A percentile compares a stretch with the other conserved stretches of the same genome.
phyloP scores from a whole-genome alignment of 2,113 vertebrate species.

The Barbus barbus region DNA sequence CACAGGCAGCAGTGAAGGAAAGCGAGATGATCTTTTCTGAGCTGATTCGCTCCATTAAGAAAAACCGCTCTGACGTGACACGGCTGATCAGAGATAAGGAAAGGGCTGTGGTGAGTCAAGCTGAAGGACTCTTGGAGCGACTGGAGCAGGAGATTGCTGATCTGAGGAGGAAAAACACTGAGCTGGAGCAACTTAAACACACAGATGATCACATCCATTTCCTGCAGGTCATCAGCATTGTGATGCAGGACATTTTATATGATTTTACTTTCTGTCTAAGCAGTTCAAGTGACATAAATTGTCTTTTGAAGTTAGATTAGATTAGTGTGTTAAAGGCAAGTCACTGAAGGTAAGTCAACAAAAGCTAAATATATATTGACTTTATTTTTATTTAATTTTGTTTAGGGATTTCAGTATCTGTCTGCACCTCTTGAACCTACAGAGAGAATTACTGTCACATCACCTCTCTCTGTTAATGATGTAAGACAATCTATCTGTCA shows the following conservation, averaged over 20 bases:
- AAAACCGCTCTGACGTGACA: background rate
- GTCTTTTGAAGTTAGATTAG: background rate
- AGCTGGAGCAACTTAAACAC: background rate
- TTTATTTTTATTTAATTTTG: too few species aligned
- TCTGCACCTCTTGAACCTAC: background rate
- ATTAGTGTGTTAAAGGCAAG: background rate
- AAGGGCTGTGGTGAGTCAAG: background rate
- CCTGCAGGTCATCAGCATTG: background rate
- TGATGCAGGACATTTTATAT: background rate
- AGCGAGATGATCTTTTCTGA: background rate
- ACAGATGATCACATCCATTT: conserved; percentile 3
- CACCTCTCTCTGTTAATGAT: background rate
- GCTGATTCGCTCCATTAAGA: background rate
- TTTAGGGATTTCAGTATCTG: background rate
- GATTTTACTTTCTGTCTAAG: background rate
- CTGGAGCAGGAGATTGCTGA: conserved; percentile 1
- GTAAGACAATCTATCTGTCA: background rate
- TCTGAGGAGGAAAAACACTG: background rate
- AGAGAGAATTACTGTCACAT: background rate
- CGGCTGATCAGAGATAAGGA: conserved; percentile 7
- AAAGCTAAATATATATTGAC: background rate
- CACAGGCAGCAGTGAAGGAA: background rate
- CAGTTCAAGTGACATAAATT: background rate
- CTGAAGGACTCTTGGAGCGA: background rate
- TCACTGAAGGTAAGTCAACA: background rate